Percentiles rank a stretch among this genome's conserved stretches.
phyloP scores from a whole-genome alignment of 2,797 vertebrate genomes.

The Notolepis coatsorum region DNA sequence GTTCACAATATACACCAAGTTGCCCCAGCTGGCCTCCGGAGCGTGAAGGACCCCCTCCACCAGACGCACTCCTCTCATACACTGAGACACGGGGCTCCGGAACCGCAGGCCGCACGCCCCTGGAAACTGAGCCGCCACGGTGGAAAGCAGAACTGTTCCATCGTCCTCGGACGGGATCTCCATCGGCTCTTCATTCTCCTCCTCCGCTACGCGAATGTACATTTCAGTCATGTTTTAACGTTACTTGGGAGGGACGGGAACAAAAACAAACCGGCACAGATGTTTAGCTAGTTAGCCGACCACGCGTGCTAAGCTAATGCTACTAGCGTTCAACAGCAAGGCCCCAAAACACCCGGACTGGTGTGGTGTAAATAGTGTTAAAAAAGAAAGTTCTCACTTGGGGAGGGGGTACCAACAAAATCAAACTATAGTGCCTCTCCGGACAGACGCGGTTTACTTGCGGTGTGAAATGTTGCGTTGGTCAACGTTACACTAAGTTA shows the following conservation, averaged over 20 bases:
- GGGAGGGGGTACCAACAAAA: not conserved
- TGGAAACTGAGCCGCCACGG: conserved; percentile 96
- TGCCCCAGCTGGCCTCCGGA: conserved; percentile 95
- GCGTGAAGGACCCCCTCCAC: conserved; percentile 96
- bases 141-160: conserved; percentile 94
- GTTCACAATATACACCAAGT: conserved; percentile 95
- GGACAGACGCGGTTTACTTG: not conserved
- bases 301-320: conserved; percentile 44
- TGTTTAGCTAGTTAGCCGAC: conserved; percentile 30
- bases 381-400: too few relatives aligned
- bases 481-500: not conserved
- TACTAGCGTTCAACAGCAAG: conserved; percentile 45
- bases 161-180: conserved; percentile 98
- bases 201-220: conserved; percentile 97
- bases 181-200: conserved; percentile 98
- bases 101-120: conserved; percentile 96
- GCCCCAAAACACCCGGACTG: not conserved
- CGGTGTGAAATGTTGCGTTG: fast-evolving
- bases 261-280: conserved; percentile 31
- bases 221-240: conserved; percentile 89
- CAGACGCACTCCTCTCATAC: conserved; percentile 95
- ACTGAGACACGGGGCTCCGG: conserved; percentile 96
- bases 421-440: not conserved
- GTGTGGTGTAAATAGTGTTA: not conserved
- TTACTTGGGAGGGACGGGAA: not conserved